Evolutionary conservation across 2,113 vertebrate species (phyloP), one percentile per base, ranked within the genome.

Genomic region (Astatotilapia flaviijosephi): DNA sequence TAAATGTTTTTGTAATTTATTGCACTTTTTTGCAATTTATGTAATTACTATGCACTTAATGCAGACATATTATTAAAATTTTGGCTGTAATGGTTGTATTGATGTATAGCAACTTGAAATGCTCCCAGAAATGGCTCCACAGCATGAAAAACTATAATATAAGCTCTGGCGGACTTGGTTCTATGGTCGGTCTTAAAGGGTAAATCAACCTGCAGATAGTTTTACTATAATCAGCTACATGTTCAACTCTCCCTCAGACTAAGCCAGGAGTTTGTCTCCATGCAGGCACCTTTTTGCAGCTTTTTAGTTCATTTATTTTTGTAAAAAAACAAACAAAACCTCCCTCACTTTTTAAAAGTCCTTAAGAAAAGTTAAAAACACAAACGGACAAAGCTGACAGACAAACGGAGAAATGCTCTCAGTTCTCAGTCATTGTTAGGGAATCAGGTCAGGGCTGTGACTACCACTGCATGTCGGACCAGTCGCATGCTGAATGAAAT

Each of bases 381-480:
- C 28, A 60, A 0, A 1, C 2, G 0, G 21, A 56, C 23, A 28
- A 55, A 13, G 10, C 1, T 13, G 21, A 13, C 21, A 4, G 53
- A 55, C 21, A 56, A 31, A 60, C 3, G 1, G 9, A 33, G 0
- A 60, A 33, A 62, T 35, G 58, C 17, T 17, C 56, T 60, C 56
- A 33, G 28, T 60, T 60, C 56, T 60, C 56, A 60, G 56, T 11
- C 17, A 11, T 0, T 62, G 4, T 62, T 62, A 35, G 15, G 9
- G 31, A 35, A 62, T 35, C 4, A 62, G 17, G 17, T 62, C 31
- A 62, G 17, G 17, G 6, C 31, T 62, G 58, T 62, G 31, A 62
- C 31, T 4, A 62, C 4, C 5, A 19, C 58, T 2, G 9, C 15
- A 17, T 58, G 6, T 26, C 0, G 11, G 53, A 1, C 1, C 54